These are phyloP conservation scores for Oostethus manadensis DNA, from an alignment of 2,113 vertebrate species.

Conservation along the genomic window DNA sequence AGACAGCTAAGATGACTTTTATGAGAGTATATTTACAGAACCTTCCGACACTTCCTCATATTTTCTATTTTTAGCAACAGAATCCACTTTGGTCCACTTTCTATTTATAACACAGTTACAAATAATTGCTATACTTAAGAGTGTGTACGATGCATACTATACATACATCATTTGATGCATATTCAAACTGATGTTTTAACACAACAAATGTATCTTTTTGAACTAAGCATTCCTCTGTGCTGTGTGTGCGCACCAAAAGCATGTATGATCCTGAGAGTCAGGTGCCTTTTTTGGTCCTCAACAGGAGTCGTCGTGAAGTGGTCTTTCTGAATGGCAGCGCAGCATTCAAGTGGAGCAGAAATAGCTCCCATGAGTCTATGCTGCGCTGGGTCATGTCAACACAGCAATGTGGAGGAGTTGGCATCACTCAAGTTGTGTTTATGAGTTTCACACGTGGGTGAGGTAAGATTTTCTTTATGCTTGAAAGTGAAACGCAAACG, in stretches of 20 bases:
- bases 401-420: constrained; percentile 21
- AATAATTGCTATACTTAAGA: constrained; percentile 15
- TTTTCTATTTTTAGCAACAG: neutral
- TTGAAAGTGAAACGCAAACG: constrained; percentile 8
- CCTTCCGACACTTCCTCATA: constrained; percentile 18
- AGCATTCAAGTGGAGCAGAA: constrained; percentile 21
- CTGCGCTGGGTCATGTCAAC: constrained; percentile 27
- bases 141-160: neutral
- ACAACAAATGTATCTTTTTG: neutral
- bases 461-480: constrained; percentile 14
- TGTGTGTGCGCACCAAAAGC: constrained; percentile 29
- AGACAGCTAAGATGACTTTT: neutral
- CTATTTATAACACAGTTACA: constrained; percentile 45
- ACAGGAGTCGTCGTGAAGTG: constrained; percentile 1
- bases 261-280: constrained; percentile 16
- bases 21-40: constrained; percentile 1
- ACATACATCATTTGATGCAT: neutral
- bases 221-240: constrained; percentile 35
- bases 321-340: constrained; percentile 7
- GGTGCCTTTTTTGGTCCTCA: constrained; percentile 1
- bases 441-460: constrained; percentile 3
- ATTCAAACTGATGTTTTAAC: neutral
- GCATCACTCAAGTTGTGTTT: constrained; percentile 1
- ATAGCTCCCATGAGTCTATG: constrained; percentile 10
- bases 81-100: constrained; percentile 39